Conservation (phyloP, 2,797 vertebrate genomes). For the Avahi laniger region DNA sequence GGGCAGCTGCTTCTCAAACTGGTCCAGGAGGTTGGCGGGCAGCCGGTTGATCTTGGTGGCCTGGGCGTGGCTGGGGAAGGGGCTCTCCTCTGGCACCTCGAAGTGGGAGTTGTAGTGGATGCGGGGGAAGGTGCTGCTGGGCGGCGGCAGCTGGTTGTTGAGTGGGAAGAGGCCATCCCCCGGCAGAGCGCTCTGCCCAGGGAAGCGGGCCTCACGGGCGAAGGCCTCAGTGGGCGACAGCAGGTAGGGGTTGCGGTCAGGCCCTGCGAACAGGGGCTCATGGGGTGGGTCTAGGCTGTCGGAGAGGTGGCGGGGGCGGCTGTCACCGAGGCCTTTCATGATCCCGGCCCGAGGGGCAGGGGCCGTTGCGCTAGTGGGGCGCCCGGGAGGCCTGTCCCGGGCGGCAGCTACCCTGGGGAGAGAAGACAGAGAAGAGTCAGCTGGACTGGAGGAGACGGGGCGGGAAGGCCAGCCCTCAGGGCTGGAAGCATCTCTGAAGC, state of each 20-base stretch:
- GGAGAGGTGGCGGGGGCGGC: constrained; percentile 94
- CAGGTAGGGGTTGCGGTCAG: constrained; percentile 94
- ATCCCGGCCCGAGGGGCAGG: constrained; percentile 74
- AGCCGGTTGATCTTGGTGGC: constrained; percentile 96
- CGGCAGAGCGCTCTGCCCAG: constrained; percentile 87
- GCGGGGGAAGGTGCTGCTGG: constrained; percentile 97
- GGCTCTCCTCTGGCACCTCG: constrained; percentile 92
- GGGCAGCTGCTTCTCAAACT: constrained; percentile 97
- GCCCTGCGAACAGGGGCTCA: constrained; percentile 91
- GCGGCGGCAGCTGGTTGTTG: constrained; percentile 96
- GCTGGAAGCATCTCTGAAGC: not conserved
- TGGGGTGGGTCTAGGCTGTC: constrained; percentile 94
- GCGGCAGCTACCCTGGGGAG: constrained; percentile 72
- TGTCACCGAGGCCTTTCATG: constrained; percentile 97
- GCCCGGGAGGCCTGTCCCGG: constrained; percentile 66
- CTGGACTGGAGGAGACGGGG: not conserved
- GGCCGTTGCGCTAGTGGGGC: constrained; percentile 64
- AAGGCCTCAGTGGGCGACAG: constrained; percentile 93
- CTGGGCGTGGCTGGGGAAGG: constrained; percentile 96
- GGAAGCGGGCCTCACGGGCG: constrained; percentile 91
- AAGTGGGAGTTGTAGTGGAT: constrained; percentile 98
- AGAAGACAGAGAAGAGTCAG: constrained; percentile 68
- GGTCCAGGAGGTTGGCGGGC: constrained; percentile 94
- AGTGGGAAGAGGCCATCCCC: constrained; percentile 94
- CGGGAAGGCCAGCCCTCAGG: not conserved